phyloP scores from a whole-genome alignment of 1,140 invertebrate genomes.

The Lepidurus arcticus region DNA sequence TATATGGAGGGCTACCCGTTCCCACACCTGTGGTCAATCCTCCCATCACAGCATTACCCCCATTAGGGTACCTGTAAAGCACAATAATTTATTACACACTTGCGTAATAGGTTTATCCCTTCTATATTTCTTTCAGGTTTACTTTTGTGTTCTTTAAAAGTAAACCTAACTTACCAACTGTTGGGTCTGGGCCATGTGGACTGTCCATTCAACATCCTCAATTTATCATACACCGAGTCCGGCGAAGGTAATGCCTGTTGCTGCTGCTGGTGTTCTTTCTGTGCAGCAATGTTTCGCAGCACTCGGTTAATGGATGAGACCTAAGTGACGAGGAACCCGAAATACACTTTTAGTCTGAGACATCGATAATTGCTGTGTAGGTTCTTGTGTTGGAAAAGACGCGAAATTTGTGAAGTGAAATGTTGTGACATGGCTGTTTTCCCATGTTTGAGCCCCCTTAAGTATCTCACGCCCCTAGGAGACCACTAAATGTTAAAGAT shows the following conservation, averaged over 20 bases:
- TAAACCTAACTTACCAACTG: slow-evolving; percentile 50
- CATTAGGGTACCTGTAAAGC: slow-evolving; percentile 27
- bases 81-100: neutral
- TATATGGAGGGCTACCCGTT: slow-evolving; percentile 34
- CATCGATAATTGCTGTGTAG: neutral
- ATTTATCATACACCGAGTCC: slow-evolving; percentile 74
- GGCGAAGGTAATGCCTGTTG: slow-evolving; percentile 43
- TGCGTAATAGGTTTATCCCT: neutral
- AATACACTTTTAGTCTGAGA: neutral
- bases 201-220: slow-evolving; percentile 75
- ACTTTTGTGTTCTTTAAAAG: neutral
- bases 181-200: slow-evolving; percentile 53
- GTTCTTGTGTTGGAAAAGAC: too few species aligned
- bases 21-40: slow-evolving; percentile 30
- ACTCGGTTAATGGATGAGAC: slow-evolving; percentile 98
- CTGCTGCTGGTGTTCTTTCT: slow-evolving; percentile 59
- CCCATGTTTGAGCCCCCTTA: neutral
- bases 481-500: slow-evolving; percentile 1
- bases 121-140: neutral
- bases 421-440: slow-evolving; percentile 19
- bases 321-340: slow-evolving; percentile 49
- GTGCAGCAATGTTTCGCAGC: slow-evolving; percentile 85
- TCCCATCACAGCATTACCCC: slow-evolving; percentile 23
- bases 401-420: neutral
- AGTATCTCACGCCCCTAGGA: slow-evolving; percentile 8